Evolutionary conservation across 2,113 vertebrate species (phyloP).

Genomic region (Monarcha castaneiventris): DNA sequence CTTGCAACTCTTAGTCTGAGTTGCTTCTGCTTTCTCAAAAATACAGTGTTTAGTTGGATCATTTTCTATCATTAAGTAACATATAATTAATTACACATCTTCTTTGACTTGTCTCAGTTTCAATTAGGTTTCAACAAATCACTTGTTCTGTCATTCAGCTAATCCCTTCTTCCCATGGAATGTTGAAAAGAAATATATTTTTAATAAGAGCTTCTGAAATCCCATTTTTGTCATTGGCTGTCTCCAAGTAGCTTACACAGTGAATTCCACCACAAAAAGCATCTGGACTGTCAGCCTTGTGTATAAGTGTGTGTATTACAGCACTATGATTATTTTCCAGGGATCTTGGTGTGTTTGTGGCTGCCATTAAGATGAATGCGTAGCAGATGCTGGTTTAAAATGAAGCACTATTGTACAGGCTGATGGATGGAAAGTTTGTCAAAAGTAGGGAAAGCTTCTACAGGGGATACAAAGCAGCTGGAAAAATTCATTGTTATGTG

Average conservation of each 20-base stretch:
- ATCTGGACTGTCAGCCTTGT: conserved; percentile 5
- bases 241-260: background rate
- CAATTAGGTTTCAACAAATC: background rate
- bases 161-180: background rate
- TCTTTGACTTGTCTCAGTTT: background rate
- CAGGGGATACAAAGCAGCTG: conserved; percentile 24
- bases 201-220: conserved; percentile 19
- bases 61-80: background rate
- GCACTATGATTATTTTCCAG: conserved; percentile 29
- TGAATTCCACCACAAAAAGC: background rate
- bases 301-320: background rate
- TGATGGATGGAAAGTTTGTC: conserved; percentile 54
- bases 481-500: conserved; percentile 33
- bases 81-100: background rate
- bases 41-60: background rate
- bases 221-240: background rate
- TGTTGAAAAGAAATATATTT: background rate
- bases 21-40: background rate
- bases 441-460: conserved; percentile 35
- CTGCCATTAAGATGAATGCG: conserved; percentile 24
- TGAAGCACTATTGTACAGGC: conserved; percentile 9
- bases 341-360: conserved; percentile 19
- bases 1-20: background rate
- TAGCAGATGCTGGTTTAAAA: conserved; percentile 51
- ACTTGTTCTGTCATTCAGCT: background rate